Evolutionary conservation across 2,113 vertebrate species (phyloP).

Genomic region (Xyrauchen texanus): DNA sequence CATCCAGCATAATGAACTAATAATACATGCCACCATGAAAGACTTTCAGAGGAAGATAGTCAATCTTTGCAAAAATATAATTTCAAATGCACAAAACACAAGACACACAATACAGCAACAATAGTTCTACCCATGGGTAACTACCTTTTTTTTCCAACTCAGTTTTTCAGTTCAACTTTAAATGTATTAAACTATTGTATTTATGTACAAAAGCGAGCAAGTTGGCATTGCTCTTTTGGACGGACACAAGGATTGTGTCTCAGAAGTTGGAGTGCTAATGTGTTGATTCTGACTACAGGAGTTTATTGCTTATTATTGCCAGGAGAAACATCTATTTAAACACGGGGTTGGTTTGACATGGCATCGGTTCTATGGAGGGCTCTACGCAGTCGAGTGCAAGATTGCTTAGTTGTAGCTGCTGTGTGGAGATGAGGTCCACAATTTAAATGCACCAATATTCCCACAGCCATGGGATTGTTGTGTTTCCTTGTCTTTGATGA

Average conservation of each 20-base stretch:
- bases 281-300: slow-evolving; percentile 51
- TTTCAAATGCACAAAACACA: slow-evolving; percentile 77
- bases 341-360: slow-evolving; percentile 57
- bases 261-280: slow-evolving; percentile 26
- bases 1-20: slow-evolving; percentile 62
- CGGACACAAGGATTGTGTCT: slow-evolving; percentile 59
- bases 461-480: slow-evolving; percentile 50
- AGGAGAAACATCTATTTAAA: slow-evolving; percentile 63
- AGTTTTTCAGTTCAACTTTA: slow-evolving; percentile 58
- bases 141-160: slow-evolving; percentile 57
- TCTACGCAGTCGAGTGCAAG: slow-evolving; percentile 61
- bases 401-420: slow-evolving; percentile 70
- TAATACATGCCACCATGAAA: slow-evolving; percentile 60
- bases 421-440: slow-evolving; percentile 42
- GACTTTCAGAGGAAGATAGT: slow-evolving; percentile 58
- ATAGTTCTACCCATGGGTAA: slow-evolving; percentile 67
- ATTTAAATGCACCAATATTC: slow-evolving; percentile 47
- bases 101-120: slow-evolving; percentile 71
- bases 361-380: slow-evolving; percentile 66
- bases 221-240: slow-evolving; percentile 60
- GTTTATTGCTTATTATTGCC: slow-evolving; percentile 80
- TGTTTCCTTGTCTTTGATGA: slow-evolving; percentile 48
- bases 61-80: slow-evolving; percentile 63
- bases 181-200: slow-evolving; percentile 74
- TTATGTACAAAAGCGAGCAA: slow-evolving; percentile 71